A percentile compares a stretch with the other conserved stretches of the same genome.
Conservation (phyloP, 2,113 vertebrate genomes). For the Thalassarche chlororhynchos region DNA sequence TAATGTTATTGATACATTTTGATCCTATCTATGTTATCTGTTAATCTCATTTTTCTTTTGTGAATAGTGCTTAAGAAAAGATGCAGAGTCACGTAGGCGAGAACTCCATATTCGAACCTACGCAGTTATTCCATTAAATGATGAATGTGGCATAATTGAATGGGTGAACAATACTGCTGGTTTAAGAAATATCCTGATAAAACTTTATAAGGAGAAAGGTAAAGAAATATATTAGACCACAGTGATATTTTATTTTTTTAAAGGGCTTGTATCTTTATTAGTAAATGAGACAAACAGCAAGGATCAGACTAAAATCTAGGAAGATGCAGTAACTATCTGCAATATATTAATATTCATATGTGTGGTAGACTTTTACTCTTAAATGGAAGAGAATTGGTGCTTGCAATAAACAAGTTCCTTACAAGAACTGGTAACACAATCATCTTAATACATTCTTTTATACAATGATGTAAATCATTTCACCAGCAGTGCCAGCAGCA, state of each 20-base stretch:
- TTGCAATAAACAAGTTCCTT: not conserved
- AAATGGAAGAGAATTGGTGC: not conserved
- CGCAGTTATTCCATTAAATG: conserved; percentile 95
- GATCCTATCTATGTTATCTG: not conserved
- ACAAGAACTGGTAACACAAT: not conserved
- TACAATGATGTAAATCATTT: not conserved
- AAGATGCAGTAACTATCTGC: not conserved
- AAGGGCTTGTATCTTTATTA: not conserved
- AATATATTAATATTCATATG: not conserved
- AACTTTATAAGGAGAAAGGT: conserved; percentile 98
- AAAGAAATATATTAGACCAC: not conserved
- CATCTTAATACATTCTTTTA: not conserved
- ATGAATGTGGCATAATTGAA: conserved; percentile 97
- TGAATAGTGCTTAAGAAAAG: conserved; percentile 91
- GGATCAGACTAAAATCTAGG: not conserved
- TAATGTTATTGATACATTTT: not conserved
- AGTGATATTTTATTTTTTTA: not conserved
- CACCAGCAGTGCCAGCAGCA: not conserved
- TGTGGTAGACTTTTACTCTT: not conserved
- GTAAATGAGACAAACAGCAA: not conserved
- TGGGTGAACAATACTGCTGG: conserved; percentile 98
- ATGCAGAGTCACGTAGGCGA: conserved; percentile 92
- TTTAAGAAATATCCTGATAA: conserved; percentile 93
- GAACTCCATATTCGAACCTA: conserved; percentile 96
- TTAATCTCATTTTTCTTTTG: not conserved